Conservation (phyloP, 2,888 invertebrate species). For the Omphaloscelis lunosa region DNA sequence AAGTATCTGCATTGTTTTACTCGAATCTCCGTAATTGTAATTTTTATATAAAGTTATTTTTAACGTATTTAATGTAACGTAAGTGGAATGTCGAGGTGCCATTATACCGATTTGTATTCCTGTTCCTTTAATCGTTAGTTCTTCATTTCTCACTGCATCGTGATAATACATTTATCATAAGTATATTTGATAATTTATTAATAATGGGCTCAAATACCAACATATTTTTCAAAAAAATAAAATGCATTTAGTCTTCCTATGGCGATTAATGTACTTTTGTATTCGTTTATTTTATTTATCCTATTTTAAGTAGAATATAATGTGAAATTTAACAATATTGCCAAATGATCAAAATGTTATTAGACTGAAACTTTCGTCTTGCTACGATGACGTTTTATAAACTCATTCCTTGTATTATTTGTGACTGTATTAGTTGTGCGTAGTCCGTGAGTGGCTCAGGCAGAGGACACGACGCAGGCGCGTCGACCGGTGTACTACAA, state of each 20-base stretch:
- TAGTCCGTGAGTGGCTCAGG: slow-evolving; percentile 74
- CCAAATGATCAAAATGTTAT: slow-evolving; percentile 89
- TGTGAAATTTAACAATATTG: slow-evolving; percentile 86
- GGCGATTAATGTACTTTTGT: slow-evolving; percentile 79
- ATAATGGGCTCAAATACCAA: slow-evolving; percentile 79
- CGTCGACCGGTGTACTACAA: slow-evolving; percentile 72
- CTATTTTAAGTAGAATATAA: slow-evolving; percentile 75
- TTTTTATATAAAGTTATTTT: slow-evolving; percentile 87
- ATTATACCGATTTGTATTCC: slow-evolving; percentile 88
- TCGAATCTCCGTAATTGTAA: slow-evolving; percentile 89
- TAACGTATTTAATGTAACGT: slow-evolving; percentile 85
- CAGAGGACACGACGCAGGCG: slow-evolving; percentile 45
- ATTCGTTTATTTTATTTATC: slow-evolving; percentile 79
- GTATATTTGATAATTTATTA: slow-evolving; percentile 69
- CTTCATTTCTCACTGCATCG: slow-evolving; percentile 73
- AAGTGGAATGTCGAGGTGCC: slow-evolving; percentile 89
- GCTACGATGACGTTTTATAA: slow-evolving; percentile 75
- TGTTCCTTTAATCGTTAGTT: slow-evolving; percentile 77
- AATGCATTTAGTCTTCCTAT: slow-evolving; percentile 88
- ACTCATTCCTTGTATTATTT: slow-evolving; percentile 70
- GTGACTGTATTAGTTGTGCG: slow-evolving; percentile 66
- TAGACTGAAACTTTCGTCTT: slow-evolving; percentile 87
- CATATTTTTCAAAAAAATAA: slow-evolving; percentile 70
- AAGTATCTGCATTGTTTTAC: slow-evolving; percentile 83
- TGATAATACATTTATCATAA: slow-evolving; percentile 63